Percentiles rank a stretch among this genome's conserved stretches.
phyloP scores from a whole-genome alignment of 2,797 vertebrate species.

The Trachops cirrhosus region DNA sequence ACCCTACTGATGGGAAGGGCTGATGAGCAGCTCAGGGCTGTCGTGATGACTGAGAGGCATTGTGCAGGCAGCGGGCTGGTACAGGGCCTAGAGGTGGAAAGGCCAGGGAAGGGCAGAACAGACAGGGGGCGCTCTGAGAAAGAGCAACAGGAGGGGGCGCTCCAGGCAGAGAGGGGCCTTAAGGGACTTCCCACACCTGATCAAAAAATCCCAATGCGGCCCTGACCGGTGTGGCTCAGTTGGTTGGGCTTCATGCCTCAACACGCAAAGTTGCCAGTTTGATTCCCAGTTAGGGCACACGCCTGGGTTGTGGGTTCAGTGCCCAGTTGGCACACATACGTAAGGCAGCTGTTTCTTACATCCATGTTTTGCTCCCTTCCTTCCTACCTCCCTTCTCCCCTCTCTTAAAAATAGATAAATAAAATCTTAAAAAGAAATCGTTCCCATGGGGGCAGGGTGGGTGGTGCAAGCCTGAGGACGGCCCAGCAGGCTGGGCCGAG shows the following conservation, averaged over 20 bases:
- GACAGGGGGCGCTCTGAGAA: background rate
- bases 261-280: background rate
- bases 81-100: background rate
- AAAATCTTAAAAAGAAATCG: background rate
- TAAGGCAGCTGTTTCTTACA: background rate
- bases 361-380: background rate
- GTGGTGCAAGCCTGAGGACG: background rate
- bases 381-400: background rate
- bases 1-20: background rate
- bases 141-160: background rate
- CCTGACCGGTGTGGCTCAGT: background rate
- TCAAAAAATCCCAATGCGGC: background rate
- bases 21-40: fast-evolving
- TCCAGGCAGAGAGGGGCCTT: too few relatives aligned
- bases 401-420: background rate
- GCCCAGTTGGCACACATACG: background rate
- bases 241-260: background rate
- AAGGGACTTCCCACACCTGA: background rate
- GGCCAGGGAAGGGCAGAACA: background rate
- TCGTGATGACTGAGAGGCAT: fast-evolving
- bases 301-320: background rate
- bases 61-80: background rate
- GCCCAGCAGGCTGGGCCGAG: background rate
- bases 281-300: background rate
- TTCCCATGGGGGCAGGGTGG: fast-evolving